phyloP scores from a whole-genome alignment of 2,113 vertebrate genomes.

The Podocnemis expansa region DNA sequence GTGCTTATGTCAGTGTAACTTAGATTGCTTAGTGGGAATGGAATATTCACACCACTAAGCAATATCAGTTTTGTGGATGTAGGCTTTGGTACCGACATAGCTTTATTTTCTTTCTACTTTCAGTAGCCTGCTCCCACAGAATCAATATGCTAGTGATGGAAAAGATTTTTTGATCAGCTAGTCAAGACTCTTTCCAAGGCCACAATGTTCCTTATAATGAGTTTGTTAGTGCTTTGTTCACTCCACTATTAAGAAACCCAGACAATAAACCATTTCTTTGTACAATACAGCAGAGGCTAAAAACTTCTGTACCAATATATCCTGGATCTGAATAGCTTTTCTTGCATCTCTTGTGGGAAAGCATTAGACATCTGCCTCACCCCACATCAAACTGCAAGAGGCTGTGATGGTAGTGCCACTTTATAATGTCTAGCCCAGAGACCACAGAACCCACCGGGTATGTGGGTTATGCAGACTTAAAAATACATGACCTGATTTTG shows the following conservation, averaged over 20 bases:
- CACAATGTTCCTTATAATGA: neutral
- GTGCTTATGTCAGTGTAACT: too few relatives aligned
- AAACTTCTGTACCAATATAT: neutral
- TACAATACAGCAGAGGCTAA: neutral
- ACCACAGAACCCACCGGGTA: neutral
- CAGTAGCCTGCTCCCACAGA: neutral
- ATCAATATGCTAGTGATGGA: neutral
- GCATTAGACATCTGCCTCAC: neutral
- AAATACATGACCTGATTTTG: neutral
- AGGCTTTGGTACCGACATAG: too few relatives aligned
- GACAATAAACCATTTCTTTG: too few relatives aligned
- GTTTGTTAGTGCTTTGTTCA: neutral
- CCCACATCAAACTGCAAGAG: neutral
- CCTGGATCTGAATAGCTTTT: neutral
- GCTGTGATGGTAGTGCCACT: neutral
- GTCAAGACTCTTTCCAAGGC: too few relatives aligned
- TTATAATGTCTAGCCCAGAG: neutral
- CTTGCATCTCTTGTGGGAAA: neutral
- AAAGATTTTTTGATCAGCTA: neutral
- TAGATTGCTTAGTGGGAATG: too few relatives aligned
- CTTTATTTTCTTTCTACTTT: neutral
- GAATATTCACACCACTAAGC: too few relatives aligned
- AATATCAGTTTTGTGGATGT: too few relatives aligned
- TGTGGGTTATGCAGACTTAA: neutral
- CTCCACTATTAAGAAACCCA: neutral